Evolutionary conservation across 37 sponge, comb jelly and placozoan genomes (phyloP), one percentile per base, ranked within the genome.

Genomic region (Petrosia ficiformis): DNA sequence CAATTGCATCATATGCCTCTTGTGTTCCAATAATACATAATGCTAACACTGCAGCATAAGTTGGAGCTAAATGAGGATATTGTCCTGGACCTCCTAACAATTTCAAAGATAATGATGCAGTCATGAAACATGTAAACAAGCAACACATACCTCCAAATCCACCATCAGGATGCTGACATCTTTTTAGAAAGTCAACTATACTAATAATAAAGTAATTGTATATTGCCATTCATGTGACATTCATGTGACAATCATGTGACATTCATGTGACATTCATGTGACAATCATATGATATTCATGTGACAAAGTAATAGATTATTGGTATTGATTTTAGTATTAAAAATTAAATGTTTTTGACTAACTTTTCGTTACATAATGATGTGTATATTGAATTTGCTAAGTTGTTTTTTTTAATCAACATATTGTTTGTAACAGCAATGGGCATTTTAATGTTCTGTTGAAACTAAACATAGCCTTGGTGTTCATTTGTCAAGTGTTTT

Each of bases 71-170:
- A 65, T 98, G 99, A 26, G 99, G 86, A 34, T 93, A 57, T 78
- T 98, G 99, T 10, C 93, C 95, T 8, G 97, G 97, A 31, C 97
- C 97, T 30, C 97, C 96, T 76, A n/a, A n/a, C 70, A 57, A 74
- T 29, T 8, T 19, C 8, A 14, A 48, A 19, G 14, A 48, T 48
- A 14, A 19, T 10, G 41, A 29, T 25, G 56, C 14, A 31, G 22
- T 34, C 32, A 64, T 25, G 10, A 30, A 8, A 30, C 33, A 30
- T 64, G 10, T 11, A 8, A 48, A 19, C 14, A 48, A 19, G 54
- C 14, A 48, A 14, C 43, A 1, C n/a, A 43, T 64, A 77, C 85
- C 89, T 72, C 90, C 94, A 78, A 95, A 98, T 34, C 99, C 99
- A 31, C 99, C 99, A 21, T 56, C 35, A 19, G 75, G 67, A 24